These are phyloP conservation scores for Seriola dumerili DNA, from an alignment of 2,113 vertebrate genomes.

Conservation along the genomic window DNA sequence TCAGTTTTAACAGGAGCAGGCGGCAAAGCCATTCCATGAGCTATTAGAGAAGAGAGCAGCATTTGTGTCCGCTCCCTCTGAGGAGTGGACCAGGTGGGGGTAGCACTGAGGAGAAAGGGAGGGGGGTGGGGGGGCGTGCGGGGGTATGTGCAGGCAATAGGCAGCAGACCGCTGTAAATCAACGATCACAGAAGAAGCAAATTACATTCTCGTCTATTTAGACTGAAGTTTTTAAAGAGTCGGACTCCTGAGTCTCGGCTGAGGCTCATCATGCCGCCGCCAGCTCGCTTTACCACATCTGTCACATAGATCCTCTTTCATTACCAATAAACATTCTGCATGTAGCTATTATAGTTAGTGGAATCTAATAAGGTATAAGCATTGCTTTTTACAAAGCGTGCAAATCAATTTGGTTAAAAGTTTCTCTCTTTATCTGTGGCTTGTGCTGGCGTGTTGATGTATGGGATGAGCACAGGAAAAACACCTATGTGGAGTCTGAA, in stretches of 20 bases:
- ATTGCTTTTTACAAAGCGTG: slow-evolving; percentile 82
- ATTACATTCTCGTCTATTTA: slow-evolving; percentile 72
- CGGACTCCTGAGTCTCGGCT: slow-evolving; percentile 52
- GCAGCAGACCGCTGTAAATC: slow-evolving; percentile 71
- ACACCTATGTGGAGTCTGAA: background rate
- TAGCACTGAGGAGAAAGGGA: background rate
- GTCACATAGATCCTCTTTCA: slow-evolving; percentile 83
- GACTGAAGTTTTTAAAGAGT: slow-evolving; percentile 76
- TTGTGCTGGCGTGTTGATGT: slow-evolving; percentile 57
- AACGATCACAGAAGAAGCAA: slow-evolving; percentile 66
- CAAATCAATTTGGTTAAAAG: slow-evolving; percentile 85
- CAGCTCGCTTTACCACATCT: slow-evolving; percentile 64
- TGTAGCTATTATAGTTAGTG: slow-evolving; percentile 80
- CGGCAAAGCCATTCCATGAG: slow-evolving; percentile 54
- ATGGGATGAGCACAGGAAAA: slow-evolving; percentile 34
- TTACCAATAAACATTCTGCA: slow-evolving; percentile 82
- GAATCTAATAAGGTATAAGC: slow-evolving; percentile 85
- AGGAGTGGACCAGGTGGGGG: slow-evolving; percentile 47
- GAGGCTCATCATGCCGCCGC: slow-evolving; percentile 61
- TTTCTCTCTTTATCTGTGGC: slow-evolving; percentile 74
- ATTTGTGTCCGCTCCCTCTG: slow-evolving; percentile 38
- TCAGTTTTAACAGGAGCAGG: slow-evolving; percentile 64
- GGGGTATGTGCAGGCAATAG: slow-evolving; percentile 24
- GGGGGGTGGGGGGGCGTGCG: background rate
- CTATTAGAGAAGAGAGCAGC: slow-evolving; percentile 44